Evolutionary conservation across 1,140 invertebrate genomes (phyloP).

Genomic region (Campodea augens): DNA sequence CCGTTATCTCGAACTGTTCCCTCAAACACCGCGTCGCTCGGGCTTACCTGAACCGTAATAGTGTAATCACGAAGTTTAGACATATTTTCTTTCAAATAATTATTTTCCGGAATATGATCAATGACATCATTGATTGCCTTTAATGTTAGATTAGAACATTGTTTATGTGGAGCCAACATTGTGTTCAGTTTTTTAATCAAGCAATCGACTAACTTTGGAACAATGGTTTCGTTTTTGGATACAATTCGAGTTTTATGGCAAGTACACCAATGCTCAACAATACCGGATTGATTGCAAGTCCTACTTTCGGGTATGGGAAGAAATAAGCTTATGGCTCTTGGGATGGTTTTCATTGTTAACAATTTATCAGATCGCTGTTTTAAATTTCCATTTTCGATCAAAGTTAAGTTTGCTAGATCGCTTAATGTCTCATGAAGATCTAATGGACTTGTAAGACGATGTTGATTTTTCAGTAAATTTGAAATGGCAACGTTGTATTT

Average conservation of each 20-base stretch:
- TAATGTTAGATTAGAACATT: constrained; percentile 4
- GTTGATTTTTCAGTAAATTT: constrained; percentile 22
- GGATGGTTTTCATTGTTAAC: neutral
- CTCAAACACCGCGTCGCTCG: neutral
- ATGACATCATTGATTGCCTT: neutral
- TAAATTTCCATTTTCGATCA: neutral
- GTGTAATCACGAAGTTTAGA: neutral
- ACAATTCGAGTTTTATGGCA: constrained; percentile 26
- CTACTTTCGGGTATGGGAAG: constrained; percentile 20
- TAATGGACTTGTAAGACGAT: constrained; percentile 25
- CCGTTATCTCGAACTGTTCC: neutral
- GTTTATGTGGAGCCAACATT: neutral
- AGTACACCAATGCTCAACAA: constrained; percentile 33
- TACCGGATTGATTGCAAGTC: constrained; percentile 25
- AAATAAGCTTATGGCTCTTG: constrained; percentile 19
- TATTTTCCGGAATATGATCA: neutral
- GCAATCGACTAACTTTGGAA: neutral
- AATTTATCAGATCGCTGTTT: neutral
- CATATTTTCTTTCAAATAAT: neutral
- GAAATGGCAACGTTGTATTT: constrained; percentile 20
- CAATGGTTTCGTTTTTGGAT: neutral
- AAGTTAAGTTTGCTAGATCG: constrained; percentile 18
- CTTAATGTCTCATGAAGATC: constrained; percentile 22
- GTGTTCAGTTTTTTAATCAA: neutral
- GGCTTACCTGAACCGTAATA: neutral